Percentiles rank a stretch among this genome's conserved stretches.
These are phyloP conservation scores for Alfaro cultratus DNA, from an alignment of 2,797 vertebrate genomes.

Conservation along the genomic window DNA sequence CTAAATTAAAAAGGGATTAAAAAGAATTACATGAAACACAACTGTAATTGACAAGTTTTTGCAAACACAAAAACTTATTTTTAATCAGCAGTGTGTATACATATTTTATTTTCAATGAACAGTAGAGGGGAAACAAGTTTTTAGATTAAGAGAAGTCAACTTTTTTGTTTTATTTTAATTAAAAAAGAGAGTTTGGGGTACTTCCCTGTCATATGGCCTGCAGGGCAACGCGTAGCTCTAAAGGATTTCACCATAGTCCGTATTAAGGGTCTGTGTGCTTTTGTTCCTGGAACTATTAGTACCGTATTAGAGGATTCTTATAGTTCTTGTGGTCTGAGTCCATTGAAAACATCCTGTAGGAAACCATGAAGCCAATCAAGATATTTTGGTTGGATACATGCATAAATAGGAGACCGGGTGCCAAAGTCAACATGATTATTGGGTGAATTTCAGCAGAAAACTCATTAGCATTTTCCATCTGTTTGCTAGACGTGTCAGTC, in stretches of 20 bases:
- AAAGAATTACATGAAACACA: too few relatives aligned
- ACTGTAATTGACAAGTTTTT: too few relatives aligned
- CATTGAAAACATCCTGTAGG: background rate
- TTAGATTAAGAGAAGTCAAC: background rate
- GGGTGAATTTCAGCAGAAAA: background rate
- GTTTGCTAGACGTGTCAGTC: constrained; percentile 6
- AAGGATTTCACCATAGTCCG: background rate
- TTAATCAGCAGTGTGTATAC: background rate
- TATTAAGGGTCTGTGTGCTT: background rate
- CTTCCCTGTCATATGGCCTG: background rate
- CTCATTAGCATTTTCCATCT: background rate
- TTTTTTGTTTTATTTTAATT: background rate
- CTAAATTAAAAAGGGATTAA: too few relatives aligned
- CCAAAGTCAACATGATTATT: constrained; percentile 5
- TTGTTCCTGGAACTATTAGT: background rate
- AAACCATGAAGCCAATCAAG: background rate
- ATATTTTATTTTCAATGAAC: background rate
- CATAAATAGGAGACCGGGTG: background rate
- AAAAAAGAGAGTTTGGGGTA: background rate
- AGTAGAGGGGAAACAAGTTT: background rate
- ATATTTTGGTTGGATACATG: background rate
- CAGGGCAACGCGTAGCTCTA: background rate
- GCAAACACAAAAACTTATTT: background rate
- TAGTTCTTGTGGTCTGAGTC: background rate
- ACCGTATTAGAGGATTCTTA: background rate